Evolutionary conservation across 1,140 invertebrate genomes (phyloP).

Genomic region (Achatina immaculata): DNA sequence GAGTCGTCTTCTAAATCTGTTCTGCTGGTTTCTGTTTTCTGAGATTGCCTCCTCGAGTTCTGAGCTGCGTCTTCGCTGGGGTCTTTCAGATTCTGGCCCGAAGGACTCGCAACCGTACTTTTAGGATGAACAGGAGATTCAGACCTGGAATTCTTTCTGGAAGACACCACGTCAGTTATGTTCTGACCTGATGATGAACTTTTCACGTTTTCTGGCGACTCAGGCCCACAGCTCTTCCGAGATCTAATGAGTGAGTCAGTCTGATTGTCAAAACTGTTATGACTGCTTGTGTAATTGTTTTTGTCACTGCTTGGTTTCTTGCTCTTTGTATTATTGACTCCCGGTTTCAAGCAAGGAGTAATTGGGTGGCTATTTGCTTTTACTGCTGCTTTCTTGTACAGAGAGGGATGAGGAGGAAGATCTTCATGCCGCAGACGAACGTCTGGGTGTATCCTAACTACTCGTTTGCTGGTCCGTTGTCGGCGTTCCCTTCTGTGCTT

Average conservation of each 20-base stretch:
- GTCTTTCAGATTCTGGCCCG: neutral
- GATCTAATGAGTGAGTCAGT: neutral
- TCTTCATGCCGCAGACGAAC: neutral
- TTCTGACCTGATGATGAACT: no score
- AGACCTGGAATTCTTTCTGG: neutral
- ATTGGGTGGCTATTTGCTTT: neutral
- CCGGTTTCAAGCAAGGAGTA: neutral
- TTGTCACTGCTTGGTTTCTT: no score
- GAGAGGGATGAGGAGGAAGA: conserved; percentile 9
- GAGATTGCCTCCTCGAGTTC: neutral
- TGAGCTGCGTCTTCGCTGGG: neutral
- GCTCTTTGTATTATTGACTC: neutral
- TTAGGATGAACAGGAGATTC: neutral
- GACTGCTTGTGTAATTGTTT: neutral
- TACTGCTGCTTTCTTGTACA: neutral
- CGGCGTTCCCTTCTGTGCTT: neutral
- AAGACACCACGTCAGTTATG: neutral
- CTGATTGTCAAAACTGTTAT: neutral
- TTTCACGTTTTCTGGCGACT: neutral
- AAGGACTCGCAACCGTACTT: neutral
- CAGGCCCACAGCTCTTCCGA: neutral
- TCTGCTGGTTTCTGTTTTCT: neutral
- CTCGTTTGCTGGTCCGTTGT: neutral
- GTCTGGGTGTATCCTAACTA: neutral
- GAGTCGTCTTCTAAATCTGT: conserved; percentile 20